Evolutionary conservation across 2,888 invertebrate genomes (phyloP), one percentile per base, ranked within the genome.

Genomic region (Stratiomys singularior): DNA sequence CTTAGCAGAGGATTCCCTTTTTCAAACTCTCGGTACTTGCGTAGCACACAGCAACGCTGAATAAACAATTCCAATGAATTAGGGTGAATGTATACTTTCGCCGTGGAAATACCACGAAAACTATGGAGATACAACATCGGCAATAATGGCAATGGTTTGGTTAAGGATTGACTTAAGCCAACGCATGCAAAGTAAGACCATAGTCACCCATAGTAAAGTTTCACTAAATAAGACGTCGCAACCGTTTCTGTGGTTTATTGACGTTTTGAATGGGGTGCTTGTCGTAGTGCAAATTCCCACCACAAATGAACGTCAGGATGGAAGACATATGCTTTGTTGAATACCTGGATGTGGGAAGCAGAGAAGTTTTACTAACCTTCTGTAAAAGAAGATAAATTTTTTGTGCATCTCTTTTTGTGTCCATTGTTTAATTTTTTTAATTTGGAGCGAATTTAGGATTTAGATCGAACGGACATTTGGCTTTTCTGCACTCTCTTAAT

Each of bases 181-280:
- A 60, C 60, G 60, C 23, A 69, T 30, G 69, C 25, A 30, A 64
- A 69, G 69, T 69, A 23, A 25, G 23, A 25, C 23, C 13, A 69
- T 47, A 47, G 25, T 69, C 15, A 46, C 23, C 47, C 44, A 60
- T 4, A 47, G 27, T 69, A 46, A 18, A 69, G 69, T 69, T 69
- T 46, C 69, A 47, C 27, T 15, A 23, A 30, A 47, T n/a, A n/a
- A 47, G 69, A 69, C 23, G 25, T 46, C 25, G 47, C 7, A 69
- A 44, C 67, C 23, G 44, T 15, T 44, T 46, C 47, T 21, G 69
- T 69, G 66, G 25, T 66, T 66, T 66, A 66, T 66, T 66, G 66
- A 66, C 25, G 69, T 69, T 69, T 25, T n/a, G 47, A 69, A 69
- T 69, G 44, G 44, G 69, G 69, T 69, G n/a, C n/a, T n/a, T n/a